Percentiles rank a stretch among this genome's conserved stretches.
These are phyloP conservation scores for Tragelaphus strepsiceros DNA, from an alignment of 2,113 vertebrate genomes.

Conservation along the genomic window DNA sequence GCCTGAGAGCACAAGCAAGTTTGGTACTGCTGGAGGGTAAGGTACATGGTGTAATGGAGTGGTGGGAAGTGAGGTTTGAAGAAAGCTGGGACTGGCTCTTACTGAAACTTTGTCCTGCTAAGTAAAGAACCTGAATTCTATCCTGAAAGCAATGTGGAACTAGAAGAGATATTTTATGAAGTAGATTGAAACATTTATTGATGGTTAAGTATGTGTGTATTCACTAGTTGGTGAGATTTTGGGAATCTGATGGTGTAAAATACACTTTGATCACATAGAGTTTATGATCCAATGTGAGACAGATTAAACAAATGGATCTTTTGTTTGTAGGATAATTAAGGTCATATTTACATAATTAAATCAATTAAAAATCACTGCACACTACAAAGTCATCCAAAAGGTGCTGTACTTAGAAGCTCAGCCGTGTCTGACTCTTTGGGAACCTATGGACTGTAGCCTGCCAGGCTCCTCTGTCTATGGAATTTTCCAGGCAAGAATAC, in stretches of 20 bases:
- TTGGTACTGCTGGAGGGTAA: background rate
- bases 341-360: background rate
- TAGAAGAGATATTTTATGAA: background rate
- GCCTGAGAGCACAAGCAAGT: background rate
- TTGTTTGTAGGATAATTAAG: slow-evolving; percentile 1
- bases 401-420: background rate
- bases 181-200: background rate
- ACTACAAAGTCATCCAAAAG: background rate
- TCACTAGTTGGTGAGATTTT: background rate
- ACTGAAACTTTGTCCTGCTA: slow-evolving; percentile 19
- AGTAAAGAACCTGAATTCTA: background rate
- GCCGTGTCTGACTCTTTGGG: background rate
- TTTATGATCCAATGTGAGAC: background rate
- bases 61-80: background rate
- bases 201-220: background rate
- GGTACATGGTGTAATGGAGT: background rate
- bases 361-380: background rate
- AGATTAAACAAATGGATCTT: background rate
- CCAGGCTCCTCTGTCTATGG: background rate
- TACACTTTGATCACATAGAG: background rate
- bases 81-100: slow-evolving; percentile 10
- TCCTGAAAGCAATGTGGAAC: background rate
- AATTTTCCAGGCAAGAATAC: background rate
- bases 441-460: background rate
- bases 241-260: background rate